Evolutionary conservation across 2,113 vertebrate species (phyloP), one percentile per base, ranked within the genome.

Genomic region (Otis tarda): DNA sequence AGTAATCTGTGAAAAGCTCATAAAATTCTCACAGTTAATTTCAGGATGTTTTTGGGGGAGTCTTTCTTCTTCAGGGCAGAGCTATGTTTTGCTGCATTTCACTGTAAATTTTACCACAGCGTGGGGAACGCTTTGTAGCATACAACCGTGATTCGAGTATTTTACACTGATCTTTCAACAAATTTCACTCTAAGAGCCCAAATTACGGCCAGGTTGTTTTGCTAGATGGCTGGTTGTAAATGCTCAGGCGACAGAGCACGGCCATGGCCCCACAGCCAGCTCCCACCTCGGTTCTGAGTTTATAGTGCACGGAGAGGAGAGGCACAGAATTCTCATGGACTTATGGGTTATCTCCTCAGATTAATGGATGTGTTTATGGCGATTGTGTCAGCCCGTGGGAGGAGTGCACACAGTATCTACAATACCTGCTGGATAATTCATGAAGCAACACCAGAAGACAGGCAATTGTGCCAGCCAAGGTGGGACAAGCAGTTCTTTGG

Each of bases 281-380:
- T 80, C 41, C 74, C 15, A 2, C 6, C 52, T 12, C 0, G 0
- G 10, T 3, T 7, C 23, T 39, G 47, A 7, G 7, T 27, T 4
- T 56, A 28, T 31, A 47, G 21, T 16, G 28, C 15, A 30, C 0
- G 2, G 37, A 59, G 31, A 31, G 41, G 35, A 64, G 74, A 74
- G 41, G 39, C 47, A 27, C 33, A 19, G 75, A 41, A 45, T 33
- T 8, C 50, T 74, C n/a, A 18, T 8, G 27, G 83, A 25, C 27
- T 63, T 14, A 12, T 0, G 16, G n/a, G 27, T 50, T 30, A 10
- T 45, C 20, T 70, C 43, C 64, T 52, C 20, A 24, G 21, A n/a
- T 18, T 22, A 57, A 52, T n/a, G 47, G 20, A 39, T 11, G 33
- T 17, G 18, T 41, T 78, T 59, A 20, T 2, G 4, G n/a, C 25